Evolutionary conservation across 2,888 invertebrate genomes (phyloP).

Genomic region (Mesochorus sp.): DNA sequence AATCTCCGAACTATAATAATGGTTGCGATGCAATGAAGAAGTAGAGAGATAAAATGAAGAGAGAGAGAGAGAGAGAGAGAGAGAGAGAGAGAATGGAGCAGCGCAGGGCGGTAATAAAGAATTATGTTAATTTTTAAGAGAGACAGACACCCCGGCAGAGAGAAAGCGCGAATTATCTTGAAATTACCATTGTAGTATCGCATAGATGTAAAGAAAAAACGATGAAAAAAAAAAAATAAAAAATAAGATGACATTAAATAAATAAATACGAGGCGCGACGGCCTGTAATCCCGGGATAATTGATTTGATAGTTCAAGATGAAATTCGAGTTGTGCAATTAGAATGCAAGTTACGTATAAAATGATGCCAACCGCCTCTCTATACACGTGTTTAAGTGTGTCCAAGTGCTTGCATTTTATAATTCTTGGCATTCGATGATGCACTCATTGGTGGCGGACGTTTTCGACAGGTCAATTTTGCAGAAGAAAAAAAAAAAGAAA

Average conservation of each 20-base stretch:
- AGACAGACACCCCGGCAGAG: background rate
- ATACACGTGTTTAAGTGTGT: background rate
- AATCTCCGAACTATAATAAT: background rate
- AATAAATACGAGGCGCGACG: background rate
- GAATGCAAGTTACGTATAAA: background rate
- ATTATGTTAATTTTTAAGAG: background rate
- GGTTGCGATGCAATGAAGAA: background rate
- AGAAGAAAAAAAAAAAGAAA: slow-evolving; percentile 27
- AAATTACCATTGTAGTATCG: slow-evolving; percentile 1
- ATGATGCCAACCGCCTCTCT: background rate
- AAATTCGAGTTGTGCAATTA: slow-evolving; percentile 28
- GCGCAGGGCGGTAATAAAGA: too few relatives aligned
- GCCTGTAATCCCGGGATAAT: background rate
- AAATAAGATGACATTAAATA: too few relatives aligned
- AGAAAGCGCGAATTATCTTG: background rate
- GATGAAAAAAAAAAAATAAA: background rate
- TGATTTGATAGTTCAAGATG: slow-evolving; percentile 15
- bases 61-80: too few relatives aligned
- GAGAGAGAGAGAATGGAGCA: too few relatives aligned
- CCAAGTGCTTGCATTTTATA: background rate
- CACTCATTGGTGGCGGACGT: background rate
- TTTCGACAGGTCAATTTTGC: slow-evolving; percentile 25
- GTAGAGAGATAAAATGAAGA: background rate
- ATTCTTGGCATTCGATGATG: slow-evolving; percentile 36
- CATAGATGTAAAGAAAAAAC: background rate